A percentile compares a stretch with the other conserved stretches of the same genome.
phyloP scores from a whole-genome alignment of 2,113 vertebrate species.

The Fregetta grallaria region DNA sequence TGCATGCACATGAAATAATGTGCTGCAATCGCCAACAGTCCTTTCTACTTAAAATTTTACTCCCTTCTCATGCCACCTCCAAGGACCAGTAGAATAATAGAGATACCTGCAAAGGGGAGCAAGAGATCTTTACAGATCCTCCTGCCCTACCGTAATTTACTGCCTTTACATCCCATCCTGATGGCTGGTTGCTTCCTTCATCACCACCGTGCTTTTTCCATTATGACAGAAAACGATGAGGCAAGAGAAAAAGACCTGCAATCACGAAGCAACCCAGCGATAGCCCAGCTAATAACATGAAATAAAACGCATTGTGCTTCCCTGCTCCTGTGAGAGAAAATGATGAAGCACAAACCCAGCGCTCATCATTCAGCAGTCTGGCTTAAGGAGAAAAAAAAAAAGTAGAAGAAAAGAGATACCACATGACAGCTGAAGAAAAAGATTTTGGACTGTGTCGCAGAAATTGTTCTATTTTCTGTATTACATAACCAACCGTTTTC shows the following conservation, averaged over 20 bases:
- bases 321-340: constrained; percentile 45
- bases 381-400: constrained; percentile 35
- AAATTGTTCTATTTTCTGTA: constrained; percentile 68
- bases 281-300: constrained; percentile 60
- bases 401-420: not conserved
- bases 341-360: constrained; percentile 42
- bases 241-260: constrained; percentile 56
- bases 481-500: constrained; percentile 56
- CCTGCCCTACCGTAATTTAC: not conserved
- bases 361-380: constrained; percentile 57
- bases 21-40: not conserved
- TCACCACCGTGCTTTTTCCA: constrained; percentile 43
- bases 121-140: not conserved
- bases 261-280: constrained; percentile 40
- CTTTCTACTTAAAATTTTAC: not conserved
- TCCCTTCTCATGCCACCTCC: not conserved
- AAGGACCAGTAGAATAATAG: constrained; percentile 22
- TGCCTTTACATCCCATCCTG: constrained; percentile 21
- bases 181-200: constrained; percentile 19
- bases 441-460: constrained; percentile 53
- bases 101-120: constrained; percentile 12
- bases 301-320: constrained; percentile 66
- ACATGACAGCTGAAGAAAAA: constrained; percentile 44
- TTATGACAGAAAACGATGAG: constrained; percentile 58
- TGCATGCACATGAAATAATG: not conserved